These are phyloP conservation scores for Noctuana brunneofusca DNA, from an alignment of 2,888 invertebrate genomes.

Conservation along the genomic window DNA sequence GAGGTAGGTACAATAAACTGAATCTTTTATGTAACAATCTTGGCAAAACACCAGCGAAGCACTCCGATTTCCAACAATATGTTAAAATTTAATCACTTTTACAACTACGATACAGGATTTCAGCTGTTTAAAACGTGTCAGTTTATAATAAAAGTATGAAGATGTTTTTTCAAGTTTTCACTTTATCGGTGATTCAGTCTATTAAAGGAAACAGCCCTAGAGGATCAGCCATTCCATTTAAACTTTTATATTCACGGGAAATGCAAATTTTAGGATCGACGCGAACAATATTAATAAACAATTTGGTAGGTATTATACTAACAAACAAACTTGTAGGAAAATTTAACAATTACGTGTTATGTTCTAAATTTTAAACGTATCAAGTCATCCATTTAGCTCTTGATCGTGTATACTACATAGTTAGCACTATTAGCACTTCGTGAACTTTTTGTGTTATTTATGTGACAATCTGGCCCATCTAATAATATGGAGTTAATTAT, in stretches of 20 bases:
- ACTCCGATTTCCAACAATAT: constrained; percentile 23
- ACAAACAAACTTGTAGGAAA: constrained; percentile 12
- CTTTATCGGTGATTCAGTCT: background rate
- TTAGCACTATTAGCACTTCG: too few species aligned
- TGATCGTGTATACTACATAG: too few species aligned
- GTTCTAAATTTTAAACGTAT: background rate
- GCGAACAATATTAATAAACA: constrained; percentile 23
- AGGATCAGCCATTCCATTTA: constrained; percentile 10
- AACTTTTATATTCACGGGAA: constrained; percentile 17
- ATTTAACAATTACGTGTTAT: background rate
- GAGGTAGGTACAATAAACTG: constrained; percentile 12
- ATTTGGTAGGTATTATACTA: constrained; percentile 21
- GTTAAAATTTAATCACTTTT: constrained; percentile 30
- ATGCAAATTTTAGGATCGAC: constrained; percentile 26
- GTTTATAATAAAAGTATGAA: background rate
- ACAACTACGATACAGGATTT: constrained; percentile 21
- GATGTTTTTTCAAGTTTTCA: constrained; percentile 10
- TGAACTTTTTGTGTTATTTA: too few species aligned
- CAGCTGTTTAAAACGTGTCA: background rate
- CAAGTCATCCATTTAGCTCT: too few species aligned
- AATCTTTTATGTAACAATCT: constrained; percentile 27
- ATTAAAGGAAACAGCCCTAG: constrained; percentile 12
- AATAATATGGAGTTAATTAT: too few species aligned
- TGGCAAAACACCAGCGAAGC: constrained; percentile 29
- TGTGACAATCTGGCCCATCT: too few species aligned